Base-by-base conservation (phyloP, 1,140 invertebrate genomes). In the Lordiphosa stackelbergi region DNA sequence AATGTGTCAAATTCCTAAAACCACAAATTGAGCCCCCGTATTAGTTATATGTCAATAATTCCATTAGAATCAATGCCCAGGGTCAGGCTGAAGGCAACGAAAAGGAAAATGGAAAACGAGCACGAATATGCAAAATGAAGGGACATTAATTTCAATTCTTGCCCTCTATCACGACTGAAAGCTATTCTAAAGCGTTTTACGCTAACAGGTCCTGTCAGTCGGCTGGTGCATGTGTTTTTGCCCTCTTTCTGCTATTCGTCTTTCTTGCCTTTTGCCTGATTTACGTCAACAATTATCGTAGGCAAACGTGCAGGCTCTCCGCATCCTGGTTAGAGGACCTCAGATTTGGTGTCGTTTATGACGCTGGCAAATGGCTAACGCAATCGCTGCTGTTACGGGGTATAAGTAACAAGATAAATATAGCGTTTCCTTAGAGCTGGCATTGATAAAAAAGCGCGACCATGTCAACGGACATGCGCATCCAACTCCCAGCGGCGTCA, bases 201-300 rank as follows among this genome's bases (percentile, higher is more conserved):
- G 52, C 43, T 61, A 55, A 77, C 68, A 77, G 56, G 43, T 66
- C 56, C 66, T 42, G 28, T 40, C 60, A 48, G 16, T 56, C 28
- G 28, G 35, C 12, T n/a, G 36, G 9, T 7, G 16, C 19, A 7
- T 48, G 47, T 28, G 41, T 9, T 34, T 38, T n/a, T 16, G 16
- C 28, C 45, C 24, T 36, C 40, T 41, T 19, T 63, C 5, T 46
- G 36, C 11, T 16, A 11, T n/a, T 11, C n/a, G 34, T 36, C 16
- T 24, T 42, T 75, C 42, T 49, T 52, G 53, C 43, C 51, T 70
- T 70, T 41, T 57, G 38, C 66, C 54, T 74, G 75, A 81, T 83
- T 74, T 81, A 75, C 75, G 75, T 68, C 66, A 65, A 69, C 71
- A 83, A 83, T 77, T 77, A 72, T 83, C 56, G 35, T 46, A 43